Percentiles rank a stretch among this genome's conserved stretches.
Conservation (phyloP, 2,888 invertebrate genomes). For the Drosophila atroscutellata region DNA sequence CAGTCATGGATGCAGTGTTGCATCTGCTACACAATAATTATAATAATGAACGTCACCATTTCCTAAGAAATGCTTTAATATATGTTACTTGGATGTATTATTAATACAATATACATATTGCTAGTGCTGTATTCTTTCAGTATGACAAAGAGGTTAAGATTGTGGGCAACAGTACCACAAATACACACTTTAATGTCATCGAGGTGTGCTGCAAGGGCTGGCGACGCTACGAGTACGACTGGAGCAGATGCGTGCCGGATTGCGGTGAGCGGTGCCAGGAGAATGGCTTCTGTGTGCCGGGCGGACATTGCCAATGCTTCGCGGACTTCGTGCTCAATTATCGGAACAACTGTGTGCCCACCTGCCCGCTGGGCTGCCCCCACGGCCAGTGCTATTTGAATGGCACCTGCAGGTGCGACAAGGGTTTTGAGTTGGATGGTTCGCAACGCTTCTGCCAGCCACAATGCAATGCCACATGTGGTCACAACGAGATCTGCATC, state of each 20-base stretch:
- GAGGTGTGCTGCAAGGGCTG: slow-evolving; percentile 91
- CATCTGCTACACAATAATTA: neutral
- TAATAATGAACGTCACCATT: neutral
- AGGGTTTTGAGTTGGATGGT: slow-evolving; percentile 83
- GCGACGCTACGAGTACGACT: slow-evolving; percentile 88
- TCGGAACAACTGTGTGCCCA: slow-evolving; percentile 78
- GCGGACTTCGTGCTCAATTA: slow-evolving; percentile 82
- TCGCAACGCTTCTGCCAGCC: slow-evolving; percentile 85
- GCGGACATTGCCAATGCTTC: slow-evolving; percentile 82
- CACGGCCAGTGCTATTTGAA: slow-evolving; percentile 84
- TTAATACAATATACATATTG: neutral
- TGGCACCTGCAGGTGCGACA: slow-evolving; percentile 81
- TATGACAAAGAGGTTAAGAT: slow-evolving; percentile 81
- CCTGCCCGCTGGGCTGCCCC: slow-evolving; percentile 80
- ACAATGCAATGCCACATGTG: slow-evolving; percentile 88
- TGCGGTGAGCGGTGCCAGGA: slow-evolving; percentile 83
- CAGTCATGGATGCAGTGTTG: neutral
- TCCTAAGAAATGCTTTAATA: neutral
- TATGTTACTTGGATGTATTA: neutral
- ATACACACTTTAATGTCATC: slow-evolving; percentile 86
- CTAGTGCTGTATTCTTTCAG: slow-evolving; percentile 82
- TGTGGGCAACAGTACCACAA: slow-evolving; percentile 85
- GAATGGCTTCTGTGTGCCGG: slow-evolving; percentile 86
- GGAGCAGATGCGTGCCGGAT: slow-evolving; percentile 85
- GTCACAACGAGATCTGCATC: slow-evolving; percentile 87